These are phyloP conservation scores for Epinephelus coioides DNA, from an alignment of 2,797 vertebrate genomes.

Conservation along the genomic window DNA sequence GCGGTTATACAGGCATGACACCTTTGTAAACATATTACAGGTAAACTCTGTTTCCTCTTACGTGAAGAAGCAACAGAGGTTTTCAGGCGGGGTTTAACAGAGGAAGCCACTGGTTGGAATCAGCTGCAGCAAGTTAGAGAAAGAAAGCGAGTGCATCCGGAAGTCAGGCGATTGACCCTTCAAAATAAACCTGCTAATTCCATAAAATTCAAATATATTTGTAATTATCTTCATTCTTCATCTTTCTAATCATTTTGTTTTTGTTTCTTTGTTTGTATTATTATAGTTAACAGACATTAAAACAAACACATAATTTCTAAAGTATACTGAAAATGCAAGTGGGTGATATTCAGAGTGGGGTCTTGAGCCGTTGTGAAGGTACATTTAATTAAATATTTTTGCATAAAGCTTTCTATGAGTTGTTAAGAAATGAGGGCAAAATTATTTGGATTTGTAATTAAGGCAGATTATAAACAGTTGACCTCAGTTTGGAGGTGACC, in stretches of 20 bases:
- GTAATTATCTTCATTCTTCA: too few relatives aligned
- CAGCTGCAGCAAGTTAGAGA: conserved; percentile 20
- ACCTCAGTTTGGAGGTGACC: too few relatives aligned
- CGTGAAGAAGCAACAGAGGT: not conserved
- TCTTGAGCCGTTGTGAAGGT: too few relatives aligned
- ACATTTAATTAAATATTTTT: too few relatives aligned
- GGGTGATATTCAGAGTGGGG: too few relatives aligned
- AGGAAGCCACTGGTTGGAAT: conserved; percentile 7
- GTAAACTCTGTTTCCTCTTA: not conserved
- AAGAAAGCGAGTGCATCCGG: not conserved
- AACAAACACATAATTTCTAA: not conserved
- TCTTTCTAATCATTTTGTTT: not conserved
- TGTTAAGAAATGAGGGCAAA: too few relatives aligned
- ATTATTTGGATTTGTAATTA: too few relatives aligned
- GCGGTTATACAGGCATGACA: not conserved
- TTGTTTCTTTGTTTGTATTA: not conserved
- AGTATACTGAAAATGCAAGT: too few relatives aligned
- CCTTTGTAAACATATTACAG: accelerated
- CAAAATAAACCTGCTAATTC: conserved; percentile 38
- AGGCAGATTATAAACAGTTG: too few relatives aligned
- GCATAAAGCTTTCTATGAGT: too few relatives aligned
- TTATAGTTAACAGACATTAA: not conserved
- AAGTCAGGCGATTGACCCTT: not conserved
- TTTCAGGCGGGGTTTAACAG: conserved; percentile 30
- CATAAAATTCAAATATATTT: too few relatives aligned